Percentiles rank a stretch among this genome's conserved stretches.
Evolutionary conservation across 2,797 vertebrate species (phyloP).

Genomic region (Rhinichthys osculus): DNA sequence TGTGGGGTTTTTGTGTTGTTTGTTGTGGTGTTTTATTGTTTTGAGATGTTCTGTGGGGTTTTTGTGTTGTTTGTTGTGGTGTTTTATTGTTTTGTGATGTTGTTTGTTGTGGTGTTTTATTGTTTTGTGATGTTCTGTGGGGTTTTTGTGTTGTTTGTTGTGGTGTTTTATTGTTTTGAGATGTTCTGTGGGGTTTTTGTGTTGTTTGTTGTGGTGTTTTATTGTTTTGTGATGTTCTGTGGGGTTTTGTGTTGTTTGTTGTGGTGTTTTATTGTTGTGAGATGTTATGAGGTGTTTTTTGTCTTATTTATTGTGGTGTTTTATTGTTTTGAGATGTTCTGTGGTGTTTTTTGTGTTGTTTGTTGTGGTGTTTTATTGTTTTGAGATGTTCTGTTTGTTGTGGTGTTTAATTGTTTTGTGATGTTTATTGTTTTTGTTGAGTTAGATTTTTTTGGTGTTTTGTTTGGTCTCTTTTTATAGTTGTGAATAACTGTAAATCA

Average conservation of each 20-base stretch:
- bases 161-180: neutral
- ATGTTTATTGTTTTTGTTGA: neutral
- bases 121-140: no score
- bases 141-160: neutral
- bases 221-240: neutral
- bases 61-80: neutral
- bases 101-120: neutral
- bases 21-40: neutral
- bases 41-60: no score
- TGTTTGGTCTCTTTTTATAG: neutral
- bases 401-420: neutral
- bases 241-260: no score
- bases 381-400: neutral
- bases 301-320: neutral
- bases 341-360: no score
- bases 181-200: no score
- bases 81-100: neutral
- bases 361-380: neutral
- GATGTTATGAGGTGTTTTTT: neutral
- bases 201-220: neutral
- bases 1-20: no score
- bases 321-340: neutral
- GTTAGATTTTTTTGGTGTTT: no score
- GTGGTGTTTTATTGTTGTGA: neutral
- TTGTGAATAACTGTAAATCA: neutral